Evolutionary conservation across 2,113 vertebrate species (phyloP).

Genomic region (Ophiodon elongatus): DNA sequence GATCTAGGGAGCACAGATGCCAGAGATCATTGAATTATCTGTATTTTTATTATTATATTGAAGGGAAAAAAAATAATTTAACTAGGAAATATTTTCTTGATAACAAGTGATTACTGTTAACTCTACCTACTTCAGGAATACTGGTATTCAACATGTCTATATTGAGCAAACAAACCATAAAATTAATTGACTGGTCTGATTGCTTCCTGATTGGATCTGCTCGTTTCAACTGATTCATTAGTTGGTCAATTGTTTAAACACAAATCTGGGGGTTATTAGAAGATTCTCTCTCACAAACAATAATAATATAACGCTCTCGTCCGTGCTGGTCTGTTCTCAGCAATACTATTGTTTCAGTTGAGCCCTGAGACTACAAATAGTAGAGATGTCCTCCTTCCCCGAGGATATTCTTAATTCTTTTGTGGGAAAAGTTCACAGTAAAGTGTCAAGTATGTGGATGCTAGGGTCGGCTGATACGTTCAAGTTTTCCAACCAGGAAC

Average conservation of each 20-base stretch:
- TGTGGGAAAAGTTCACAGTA: background rate
- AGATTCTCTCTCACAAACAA: too few relatives aligned
- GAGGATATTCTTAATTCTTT: background rate
- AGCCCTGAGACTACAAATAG: background rate
- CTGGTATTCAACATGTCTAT: background rate
- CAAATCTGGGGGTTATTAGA: too few relatives aligned
- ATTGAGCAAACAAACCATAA: background rate
- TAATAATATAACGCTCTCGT: background rate
- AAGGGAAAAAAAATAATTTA: conserved; percentile 1
- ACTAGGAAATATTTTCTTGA: background rate
- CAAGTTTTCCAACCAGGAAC: too few relatives aligned
- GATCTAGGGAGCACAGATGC: conserved; percentile 21
- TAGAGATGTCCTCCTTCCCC: background rate
- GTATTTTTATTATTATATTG: background rate
- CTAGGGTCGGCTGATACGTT: too few relatives aligned
- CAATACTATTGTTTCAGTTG: background rate
- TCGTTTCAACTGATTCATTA: background rate
- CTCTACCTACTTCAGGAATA: background rate
- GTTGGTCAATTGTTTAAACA: too few relatives aligned
- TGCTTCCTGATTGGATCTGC: conserved; percentile 5
- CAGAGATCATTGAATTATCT: conserved; percentile 19
- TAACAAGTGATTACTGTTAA: background rate
- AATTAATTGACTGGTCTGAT: conserved; percentile 2
- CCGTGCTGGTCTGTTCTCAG: background rate
- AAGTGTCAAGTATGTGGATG: conserved; percentile 11